Conservation (phyloP, 2,888 invertebrate species). For the Cinara cedri region DNA sequence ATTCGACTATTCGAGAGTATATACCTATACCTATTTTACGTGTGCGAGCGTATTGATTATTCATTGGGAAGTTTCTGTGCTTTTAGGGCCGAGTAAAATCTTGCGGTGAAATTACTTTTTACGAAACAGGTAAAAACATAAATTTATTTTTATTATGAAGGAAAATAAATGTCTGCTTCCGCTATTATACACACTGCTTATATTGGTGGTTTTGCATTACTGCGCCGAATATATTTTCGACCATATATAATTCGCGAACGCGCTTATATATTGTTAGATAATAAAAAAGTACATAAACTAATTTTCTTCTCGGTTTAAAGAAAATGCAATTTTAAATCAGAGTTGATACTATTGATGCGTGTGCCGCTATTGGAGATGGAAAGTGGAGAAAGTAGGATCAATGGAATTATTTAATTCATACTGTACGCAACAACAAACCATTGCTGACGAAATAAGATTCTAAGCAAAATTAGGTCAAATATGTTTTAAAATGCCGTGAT, state of each 20-base stretch:
- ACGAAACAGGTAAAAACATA: conserved; percentile 36
- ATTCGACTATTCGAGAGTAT: background rate
- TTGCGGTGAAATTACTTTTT: conserved; percentile 31
- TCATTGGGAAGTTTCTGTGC: conserved; percentile 3
- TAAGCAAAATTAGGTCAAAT: no score
- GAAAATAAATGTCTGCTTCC: conserved; percentile 42
- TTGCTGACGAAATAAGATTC: no score
- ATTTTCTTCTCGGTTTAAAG: conserved; percentile 27
- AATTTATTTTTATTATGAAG: conserved; percentile 41
- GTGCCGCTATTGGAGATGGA: no score
- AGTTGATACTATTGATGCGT: no score
- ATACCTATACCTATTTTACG: no score
- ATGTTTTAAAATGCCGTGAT: no score
- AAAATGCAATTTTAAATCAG: no score
- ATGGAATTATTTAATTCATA: no score
- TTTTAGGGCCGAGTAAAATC: conserved; percentile 34
- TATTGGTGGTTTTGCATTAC: conserved; percentile 39
- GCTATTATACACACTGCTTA: background rate
- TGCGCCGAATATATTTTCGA: conserved; percentile 31
- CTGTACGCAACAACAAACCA: no score
- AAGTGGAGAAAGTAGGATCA: no score
- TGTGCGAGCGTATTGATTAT: conserved; percentile 30
- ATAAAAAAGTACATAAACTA: conserved; percentile 41
- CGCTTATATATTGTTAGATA: conserved; percentile 41
- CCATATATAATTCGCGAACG: conserved; percentile 35